Evolutionary conservation across 2,888 invertebrate species (phyloP).

Genomic region (Gerosis bhagava): DNA sequence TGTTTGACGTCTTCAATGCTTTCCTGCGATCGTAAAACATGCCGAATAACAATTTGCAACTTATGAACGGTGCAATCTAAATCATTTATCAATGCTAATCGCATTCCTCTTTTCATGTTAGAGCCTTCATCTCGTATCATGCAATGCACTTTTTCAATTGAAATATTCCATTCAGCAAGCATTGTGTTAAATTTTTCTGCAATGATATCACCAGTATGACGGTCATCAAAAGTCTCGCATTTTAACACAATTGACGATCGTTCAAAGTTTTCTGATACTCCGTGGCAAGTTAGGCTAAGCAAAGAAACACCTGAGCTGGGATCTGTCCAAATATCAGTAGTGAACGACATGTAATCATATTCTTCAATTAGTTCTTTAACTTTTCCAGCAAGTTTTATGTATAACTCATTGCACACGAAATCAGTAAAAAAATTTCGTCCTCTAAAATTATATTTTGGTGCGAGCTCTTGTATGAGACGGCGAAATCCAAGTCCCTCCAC

Average conservation of each 20-base stretch:
- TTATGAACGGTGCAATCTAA: constrained; percentile 37
- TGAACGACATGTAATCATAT: constrained; percentile 37
- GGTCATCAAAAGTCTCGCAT: constrained; percentile 24
- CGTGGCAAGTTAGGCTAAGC: constrained; percentile 29
- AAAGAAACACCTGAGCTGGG: constrained; percentile 29
- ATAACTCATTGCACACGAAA: constrained; percentile 34
- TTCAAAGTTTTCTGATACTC: constrained; percentile 33
- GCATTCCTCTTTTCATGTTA: constrained; percentile 37
- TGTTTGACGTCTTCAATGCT: constrained; percentile 31
- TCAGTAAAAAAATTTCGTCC: constrained; percentile 36
- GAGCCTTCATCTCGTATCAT: constrained; percentile 39
- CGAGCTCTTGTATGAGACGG: constrained; percentile 33
- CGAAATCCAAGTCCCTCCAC: too few relatives aligned
- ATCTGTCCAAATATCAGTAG: constrained; percentile 38
- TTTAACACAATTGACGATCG: constrained; percentile 27
- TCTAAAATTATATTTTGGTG: too few relatives aligned
- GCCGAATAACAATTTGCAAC: constrained; percentile 35
- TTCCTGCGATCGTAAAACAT: constrained; percentile 34
- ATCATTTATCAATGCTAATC: constrained; percentile 29
- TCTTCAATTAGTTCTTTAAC: constrained; percentile 33
- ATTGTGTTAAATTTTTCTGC: constrained; percentile 34
- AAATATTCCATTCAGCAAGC: constrained; percentile 39
- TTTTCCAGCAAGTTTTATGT: constrained; percentile 34
- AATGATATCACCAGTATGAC: constrained; percentile 40
- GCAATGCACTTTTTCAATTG: constrained; percentile 37